phyloP scores from a whole-genome alignment of 2,113 vertebrate species.

The Vidua chalybeata region DNA sequence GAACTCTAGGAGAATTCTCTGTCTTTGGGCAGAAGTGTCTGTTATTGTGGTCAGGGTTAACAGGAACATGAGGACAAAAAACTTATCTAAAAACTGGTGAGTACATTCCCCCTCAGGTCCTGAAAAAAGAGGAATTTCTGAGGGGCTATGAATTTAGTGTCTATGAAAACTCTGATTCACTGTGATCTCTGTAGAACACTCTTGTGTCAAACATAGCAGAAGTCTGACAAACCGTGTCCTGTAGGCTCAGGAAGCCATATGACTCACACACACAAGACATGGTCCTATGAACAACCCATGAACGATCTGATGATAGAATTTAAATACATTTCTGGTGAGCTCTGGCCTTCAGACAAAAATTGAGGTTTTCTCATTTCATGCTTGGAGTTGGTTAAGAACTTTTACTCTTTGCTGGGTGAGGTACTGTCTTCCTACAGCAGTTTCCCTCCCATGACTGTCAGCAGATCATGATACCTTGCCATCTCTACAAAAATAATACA shows the following conservation, averaged over 20 bases:
- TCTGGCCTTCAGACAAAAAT: slow-evolving; percentile 3
- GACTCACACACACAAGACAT: not conserved
- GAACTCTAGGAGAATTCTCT: not conserved
- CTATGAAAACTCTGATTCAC: not conserved
- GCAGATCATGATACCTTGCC: not conserved
- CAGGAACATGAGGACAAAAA: not conserved
- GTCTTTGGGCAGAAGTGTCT: not conserved
- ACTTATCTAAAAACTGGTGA: not conserved
- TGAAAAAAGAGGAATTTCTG: not conserved
- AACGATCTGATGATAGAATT: not conserved
- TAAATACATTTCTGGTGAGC: not conserved
- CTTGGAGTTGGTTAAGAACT: not conserved
- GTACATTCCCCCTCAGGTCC: not conserved
- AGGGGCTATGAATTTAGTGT: not conserved
- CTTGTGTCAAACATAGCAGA: not conserved
- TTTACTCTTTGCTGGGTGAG: not conserved
- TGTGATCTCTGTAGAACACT: not conserved
- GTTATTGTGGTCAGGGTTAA: not conserved
- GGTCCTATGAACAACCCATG: not conserved
- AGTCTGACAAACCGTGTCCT: slow-evolving; percentile 14
- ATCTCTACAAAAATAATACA: not conserved
- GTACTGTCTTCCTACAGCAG: not conserved
- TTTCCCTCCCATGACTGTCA: not conserved
- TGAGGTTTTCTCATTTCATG: not conserved
- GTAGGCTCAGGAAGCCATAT: not conserved